phyloP scores from a whole-genome alignment of 2,113 vertebrate genomes.

The Oceanites oceanicus region DNA sequence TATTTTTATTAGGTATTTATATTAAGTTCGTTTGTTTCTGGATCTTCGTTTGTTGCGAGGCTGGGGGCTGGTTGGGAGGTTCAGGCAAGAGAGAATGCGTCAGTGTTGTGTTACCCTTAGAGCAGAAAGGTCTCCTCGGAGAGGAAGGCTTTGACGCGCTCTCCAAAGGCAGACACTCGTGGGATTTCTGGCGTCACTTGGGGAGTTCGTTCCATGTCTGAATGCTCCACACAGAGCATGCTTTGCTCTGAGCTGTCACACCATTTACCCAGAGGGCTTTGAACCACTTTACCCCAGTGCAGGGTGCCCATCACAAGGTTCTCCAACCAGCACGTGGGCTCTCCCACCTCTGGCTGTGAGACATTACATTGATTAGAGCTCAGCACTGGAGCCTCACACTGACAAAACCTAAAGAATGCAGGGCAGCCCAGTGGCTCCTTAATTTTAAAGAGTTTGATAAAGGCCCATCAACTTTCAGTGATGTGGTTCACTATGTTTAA shows the following conservation, averaged over 20 bases:
- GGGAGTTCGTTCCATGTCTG: background rate
- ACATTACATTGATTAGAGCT: background rate
- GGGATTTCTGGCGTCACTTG: background rate
- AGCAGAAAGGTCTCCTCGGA: background rate
- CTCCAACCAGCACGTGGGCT: background rate
- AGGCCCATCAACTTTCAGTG: background rate
- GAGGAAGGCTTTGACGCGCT: background rate
- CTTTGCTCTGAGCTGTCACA: background rate
- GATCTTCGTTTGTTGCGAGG: background rate
- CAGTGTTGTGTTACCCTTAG: background rate
- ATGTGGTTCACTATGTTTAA: background rate
- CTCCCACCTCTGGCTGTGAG: background rate
- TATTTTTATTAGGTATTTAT: background rate
- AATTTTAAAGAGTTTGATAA: background rate
- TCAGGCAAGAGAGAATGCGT: background rate
- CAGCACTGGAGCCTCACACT: background rate
- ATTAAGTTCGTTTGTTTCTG: background rate
- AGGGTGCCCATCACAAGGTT: background rate
- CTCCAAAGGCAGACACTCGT: background rate
- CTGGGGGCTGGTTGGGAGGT: background rate
- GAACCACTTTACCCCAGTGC: background rate
- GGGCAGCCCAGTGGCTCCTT: background rate
- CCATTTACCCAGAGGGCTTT: background rate
- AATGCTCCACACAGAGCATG: rapidly evolving
- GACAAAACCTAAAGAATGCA: background rate